Evolutionary conservation across 2,797 vertebrate genomes (phyloP), one percentile per base, ranked within the genome.

Genomic region (Halcyon badia): DNA sequence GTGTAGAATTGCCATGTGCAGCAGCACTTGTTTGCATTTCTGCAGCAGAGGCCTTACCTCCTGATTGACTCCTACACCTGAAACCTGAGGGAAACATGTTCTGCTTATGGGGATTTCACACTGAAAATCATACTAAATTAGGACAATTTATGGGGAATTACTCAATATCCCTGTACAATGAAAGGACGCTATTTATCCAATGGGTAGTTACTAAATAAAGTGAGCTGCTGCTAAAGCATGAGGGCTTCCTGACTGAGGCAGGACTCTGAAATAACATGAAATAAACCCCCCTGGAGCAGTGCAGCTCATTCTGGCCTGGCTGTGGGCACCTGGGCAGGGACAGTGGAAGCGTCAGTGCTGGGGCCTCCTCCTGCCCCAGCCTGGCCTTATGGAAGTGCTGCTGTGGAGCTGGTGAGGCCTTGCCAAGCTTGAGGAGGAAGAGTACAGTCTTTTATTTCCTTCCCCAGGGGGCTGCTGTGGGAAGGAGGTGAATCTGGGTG

Each of bases 1-100:
- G 16, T n/a, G 5, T 21, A 19, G 56, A 49, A 48, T 56, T 5
- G 1, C 17, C 21, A 7, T 0, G 15, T n/a, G 30, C 62, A 8
- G 14, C 0, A 1, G 41, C 14, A 4, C 6, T 26, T 44, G 5
- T 48, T 58, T 56, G 24, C 1, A 0, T 79, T 80, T 58, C 10
- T 78, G 24, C 13, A 21, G 44, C 12, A 26, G 66, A 73, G 61
- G 25, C 18, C 20, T 49, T 21, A 8, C 4, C 16, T 82, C 41
- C 37, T 33, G 51, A 12, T 18, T 15, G 18, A 19, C 14, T 56
- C 21, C 18, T 20, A 2, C 52, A 19, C 51, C 30, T 33, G 14
- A 37, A 17, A 19, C 21, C 21, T 35, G 41, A 35, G 13, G 33
- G 56, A 44, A 68, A 3, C 3, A 1, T 24, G 2, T 44, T 51